Base-by-base conservation (phyloP, 2,113 vertebrate genomes). In the Tetrax tetrax region DNA sequence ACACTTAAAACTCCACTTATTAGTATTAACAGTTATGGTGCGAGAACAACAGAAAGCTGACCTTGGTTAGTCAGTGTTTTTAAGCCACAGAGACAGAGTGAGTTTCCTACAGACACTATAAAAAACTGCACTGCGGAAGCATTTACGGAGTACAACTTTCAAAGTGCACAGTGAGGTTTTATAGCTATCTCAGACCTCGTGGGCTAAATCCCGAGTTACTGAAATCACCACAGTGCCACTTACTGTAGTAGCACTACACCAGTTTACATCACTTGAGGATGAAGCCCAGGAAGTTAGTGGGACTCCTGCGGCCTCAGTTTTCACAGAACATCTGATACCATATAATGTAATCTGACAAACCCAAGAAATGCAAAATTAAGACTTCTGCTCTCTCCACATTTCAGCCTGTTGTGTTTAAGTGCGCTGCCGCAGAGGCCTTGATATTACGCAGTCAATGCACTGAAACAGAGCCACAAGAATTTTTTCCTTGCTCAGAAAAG, bases 261-360 rank as follows among this genome's bases (percentile, higher is more conserved):
- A 79, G 54, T 80, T 91, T 93, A 84, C 92, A 94, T 53, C 91
- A 84, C 27, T 21, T 0, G 0, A 91, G 86, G 64, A 89, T 87
- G 72, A 88, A 66, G 77, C 69, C 87, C 53, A 37, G 47, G 64
- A 89, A 69, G 35, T 24, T 83, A 96, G 96, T 68, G 90, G 89
- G 84, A 90, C 94, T 87, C 91, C 54, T 82, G 89, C 76, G 94
- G 91, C 95, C 89, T 89, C 91, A 84, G 89, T 65, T 94, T 95
- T 88, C 93, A 95, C 53, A 77, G 84, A 92, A 96, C 75, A 93
- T 79, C 84, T 82, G 78, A 92, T 54, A 82, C 87, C 82, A 82
- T 77, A 96, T 71, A 95, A 83, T 66, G 81, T 45, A 66, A 95
- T 83, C 77, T 96, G 93, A 97, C 83, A 96, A 96, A 93, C 29